Conservation (phyloP, 2,888 invertebrate species). For the Pandemis heparana region DNA sequence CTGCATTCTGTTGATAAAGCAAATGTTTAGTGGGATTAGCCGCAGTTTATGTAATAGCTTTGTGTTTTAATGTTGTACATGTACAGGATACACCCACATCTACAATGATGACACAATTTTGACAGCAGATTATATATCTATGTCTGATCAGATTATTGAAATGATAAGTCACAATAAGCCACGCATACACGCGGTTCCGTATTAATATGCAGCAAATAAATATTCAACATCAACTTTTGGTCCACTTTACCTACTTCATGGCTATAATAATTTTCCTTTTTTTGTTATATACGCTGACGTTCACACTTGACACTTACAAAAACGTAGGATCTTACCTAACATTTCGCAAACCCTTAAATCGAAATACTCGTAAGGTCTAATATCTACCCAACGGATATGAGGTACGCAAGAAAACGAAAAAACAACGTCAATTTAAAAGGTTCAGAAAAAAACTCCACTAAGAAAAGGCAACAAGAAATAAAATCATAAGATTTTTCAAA, state of each 20-base stretch:
- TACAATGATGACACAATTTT: not conserved
- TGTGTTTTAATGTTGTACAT: slow-evolving; percentile 11
- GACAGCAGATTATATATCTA: not conserved
- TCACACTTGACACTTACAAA: no score
- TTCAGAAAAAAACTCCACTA: not conserved
- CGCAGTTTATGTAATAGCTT: slow-evolving; percentile 33
- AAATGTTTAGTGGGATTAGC: slow-evolving; percentile 41
- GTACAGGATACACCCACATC: not conserved
- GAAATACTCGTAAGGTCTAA: no score
- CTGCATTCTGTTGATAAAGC: slow-evolving; percentile 38
- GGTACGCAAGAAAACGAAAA: no score
- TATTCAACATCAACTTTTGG: no score
- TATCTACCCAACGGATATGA: not conserved
- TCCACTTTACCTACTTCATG: no score
- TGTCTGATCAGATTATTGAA: not conserved
- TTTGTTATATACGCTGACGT: no score
- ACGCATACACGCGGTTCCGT: no score
- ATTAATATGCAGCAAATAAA: no score
- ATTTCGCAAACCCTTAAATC: no score
- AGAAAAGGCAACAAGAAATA: no score
- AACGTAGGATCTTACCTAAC: no score
- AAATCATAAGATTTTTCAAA: not conserved
- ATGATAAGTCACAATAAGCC: not conserved
- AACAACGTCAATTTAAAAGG: not conserved
- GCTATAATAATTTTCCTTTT: no score